Evolutionary conservation across 2,888 invertebrate species (phyloP).

Genomic region (Imbricaverruca yamaguchii): DNA sequence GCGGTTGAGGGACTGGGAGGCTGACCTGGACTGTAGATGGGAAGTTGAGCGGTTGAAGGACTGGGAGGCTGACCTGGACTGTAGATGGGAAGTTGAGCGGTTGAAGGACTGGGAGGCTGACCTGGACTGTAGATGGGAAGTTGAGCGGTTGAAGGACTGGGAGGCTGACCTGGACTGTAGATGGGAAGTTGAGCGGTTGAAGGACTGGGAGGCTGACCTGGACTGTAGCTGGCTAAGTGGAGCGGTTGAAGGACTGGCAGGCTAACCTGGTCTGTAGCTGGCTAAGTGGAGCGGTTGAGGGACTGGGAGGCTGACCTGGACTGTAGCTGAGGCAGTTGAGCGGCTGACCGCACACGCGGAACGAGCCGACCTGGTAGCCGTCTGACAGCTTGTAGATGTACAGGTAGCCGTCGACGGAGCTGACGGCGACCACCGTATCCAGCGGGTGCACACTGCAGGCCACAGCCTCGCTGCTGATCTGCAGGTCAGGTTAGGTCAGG

Average conservation of each 20-base stretch:
- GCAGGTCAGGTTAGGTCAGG: conserved; percentile 21
- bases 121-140: too few species aligned
- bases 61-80: conserved; percentile 61
- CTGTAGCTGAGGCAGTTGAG: conserved; percentile 79
- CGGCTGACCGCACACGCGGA: conserved; percentile 78
- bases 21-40: too few species aligned
- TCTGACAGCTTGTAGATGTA: conserved; percentile 77
- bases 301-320: conserved; percentile 55
- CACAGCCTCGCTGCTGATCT: conserved; percentile 79
- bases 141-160: too few species aligned
- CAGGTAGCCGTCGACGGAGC: conserved; percentile 81
- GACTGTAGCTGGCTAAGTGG: not conserved
- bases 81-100: conserved; percentile 74
- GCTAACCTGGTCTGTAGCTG: too few species aligned
- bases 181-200: too few species aligned
- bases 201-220: not conserved
- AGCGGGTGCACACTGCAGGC: conserved; percentile 80
- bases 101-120: conserved; percentile 42
- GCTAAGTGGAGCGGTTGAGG: too few species aligned
- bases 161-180: too few species aligned
- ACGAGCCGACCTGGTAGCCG: conserved; percentile 73
- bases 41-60: too few species aligned
- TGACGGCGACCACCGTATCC: conserved; percentile 76
- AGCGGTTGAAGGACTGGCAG: too few species aligned
- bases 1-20: too few species aligned